Base-by-base conservation (phyloP, 2,113 vertebrate species). In the Menura novaehollandiae region DNA sequence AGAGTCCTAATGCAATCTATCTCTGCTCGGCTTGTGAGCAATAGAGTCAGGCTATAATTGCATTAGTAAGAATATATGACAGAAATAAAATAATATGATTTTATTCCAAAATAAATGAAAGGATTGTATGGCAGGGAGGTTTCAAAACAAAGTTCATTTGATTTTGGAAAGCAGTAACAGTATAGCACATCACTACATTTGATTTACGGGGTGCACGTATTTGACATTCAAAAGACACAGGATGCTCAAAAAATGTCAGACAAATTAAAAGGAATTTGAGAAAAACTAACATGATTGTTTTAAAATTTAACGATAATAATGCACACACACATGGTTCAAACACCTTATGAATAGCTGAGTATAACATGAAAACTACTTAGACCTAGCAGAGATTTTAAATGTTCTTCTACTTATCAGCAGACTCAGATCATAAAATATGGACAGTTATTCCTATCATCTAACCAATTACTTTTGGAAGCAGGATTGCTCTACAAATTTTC, bases 31-130 rank as follows among this genome's bases (percentile, higher is more conserved):
- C 64, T 89, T 66, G 35, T 0, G 0, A 86, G 59, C 46, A 18
- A 18, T 39, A 12, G 15, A 78, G 39, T 62, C 85, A n/a, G 64
- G 39, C 15, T 69, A 53, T 69, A 78, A 87, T 53, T 33, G 10
- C 32, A 84, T 94, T 94, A 94, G 63, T 84, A 93, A 27, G 55
- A 95, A 92, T 76, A 94, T 64, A 91, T 67, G 68, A 91, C 72
- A 89, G 49, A 91, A 85, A 82, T 60, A 72, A 86, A 88, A 88
- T 85, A 94, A 90, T 49, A 27, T 20, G 13, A 95, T 78, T 84
- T 84, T 84, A 67, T 91, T 88, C 19, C 52, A 91, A 91, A 83
- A 91, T 32, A 84, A 80, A 95, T 84, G 32, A 59, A 93, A 68
- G 16, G 19, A 23, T 35, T 92, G 55, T 41, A 28, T 47, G 33